phyloP scores from a whole-genome alignment of 2,888 invertebrate species.

The Phrixothrix hirtus region DNA sequence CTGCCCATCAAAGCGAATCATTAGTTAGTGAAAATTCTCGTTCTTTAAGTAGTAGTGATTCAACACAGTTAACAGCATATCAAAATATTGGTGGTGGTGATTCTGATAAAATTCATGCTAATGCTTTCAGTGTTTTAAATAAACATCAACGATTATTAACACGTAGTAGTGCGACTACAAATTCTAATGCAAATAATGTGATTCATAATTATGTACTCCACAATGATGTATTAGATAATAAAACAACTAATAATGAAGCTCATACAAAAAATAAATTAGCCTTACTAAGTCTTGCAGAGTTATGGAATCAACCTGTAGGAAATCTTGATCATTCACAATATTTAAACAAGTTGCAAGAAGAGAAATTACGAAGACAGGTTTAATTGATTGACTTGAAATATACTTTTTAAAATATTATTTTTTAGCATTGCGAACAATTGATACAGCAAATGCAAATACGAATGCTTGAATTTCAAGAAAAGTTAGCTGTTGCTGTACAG shows the following conservation, averaged over 20 bases:
- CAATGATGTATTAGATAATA: slow-evolving; percentile 1
- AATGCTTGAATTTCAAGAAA: slow-evolving; percentile 76
- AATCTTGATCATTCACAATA: slow-evolving; percentile 23
- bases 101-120: slow-evolving; percentile 33
- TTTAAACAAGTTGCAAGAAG: slow-evolving; percentile 69
- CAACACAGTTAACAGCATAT: slow-evolving; percentile 42
- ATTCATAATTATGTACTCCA: neutral
- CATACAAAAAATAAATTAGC: slow-evolving; percentile 38
- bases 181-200: neutral
- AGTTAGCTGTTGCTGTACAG: slow-evolving; percentile 75
- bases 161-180: slow-evolving; percentile 1
- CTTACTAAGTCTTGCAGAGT: slow-evolving; percentile 63
- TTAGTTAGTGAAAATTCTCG: slow-evolving; percentile 9
- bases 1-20: slow-evolving; percentile 11
- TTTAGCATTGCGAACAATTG: slow-evolving; percentile 74
- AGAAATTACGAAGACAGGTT: slow-evolving; percentile 77
- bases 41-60: slow-evolving; percentile 41
- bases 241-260: slow-evolving; percentile 4
- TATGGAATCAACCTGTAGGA: slow-evolving; percentile 61
- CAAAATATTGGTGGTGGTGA: slow-evolving; percentile 30
- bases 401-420: slow-evolving; percentile 9
- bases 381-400: slow-evolving; percentile 39
- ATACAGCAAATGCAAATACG: slow-evolving; percentile 75
- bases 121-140: slow-evolving; percentile 42
- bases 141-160: slow-evolving; percentile 41